These are phyloP conservation scores for Gobionotothen gibberifrons DNA, from an alignment of 2,797 vertebrate genomes.

Conservation along the genomic window DNA sequence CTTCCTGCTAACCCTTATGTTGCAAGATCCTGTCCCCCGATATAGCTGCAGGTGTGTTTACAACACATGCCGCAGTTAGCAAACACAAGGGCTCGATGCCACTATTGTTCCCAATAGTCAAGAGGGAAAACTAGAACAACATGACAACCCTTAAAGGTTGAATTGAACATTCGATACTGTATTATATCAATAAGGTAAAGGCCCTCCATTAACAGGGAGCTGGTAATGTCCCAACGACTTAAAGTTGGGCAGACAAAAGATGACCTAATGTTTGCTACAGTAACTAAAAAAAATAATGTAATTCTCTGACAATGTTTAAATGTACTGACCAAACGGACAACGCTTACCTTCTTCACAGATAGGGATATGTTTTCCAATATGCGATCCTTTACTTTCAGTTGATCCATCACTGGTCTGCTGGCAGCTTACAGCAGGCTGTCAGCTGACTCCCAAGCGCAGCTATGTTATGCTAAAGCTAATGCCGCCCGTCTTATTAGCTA, in stretches of 20 bases:
- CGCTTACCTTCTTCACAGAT: constrained; percentile 95
- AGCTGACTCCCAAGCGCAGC: constrained; percentile 75
- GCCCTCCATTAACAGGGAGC: constrained; percentile 26
- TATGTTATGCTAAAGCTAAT: constrained; percentile 71
- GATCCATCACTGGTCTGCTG: constrained; percentile 88
- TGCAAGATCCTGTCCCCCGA: not conserved
- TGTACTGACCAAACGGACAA: not conserved
- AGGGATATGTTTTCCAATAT: constrained; percentile 97
- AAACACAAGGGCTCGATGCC: constrained; percentile 18
- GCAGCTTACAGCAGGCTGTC: constrained; percentile 73
- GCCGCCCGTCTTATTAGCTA: constrained; percentile 37
- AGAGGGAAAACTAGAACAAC: not conserved
- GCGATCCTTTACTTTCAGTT: constrained; percentile 95
- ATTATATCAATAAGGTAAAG: not conserved
- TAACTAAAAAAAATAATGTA: not conserved
- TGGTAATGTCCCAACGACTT: constrained; percentile 23
- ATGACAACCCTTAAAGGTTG: not conserved
- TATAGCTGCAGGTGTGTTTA: constrained; percentile 36
- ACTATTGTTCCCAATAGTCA: constrained; percentile 10
- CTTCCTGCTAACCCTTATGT: not conserved
- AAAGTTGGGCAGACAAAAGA: constrained; percentile 62
- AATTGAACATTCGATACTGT: not conserved
- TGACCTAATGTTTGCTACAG: constrained; percentile 33
- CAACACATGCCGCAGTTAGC: constrained; percentile 57
- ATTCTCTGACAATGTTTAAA: no score